Conservation (phyloP, 64 coral and sea anemone genomes). For the Pocillopora verrucosa region DNA sequence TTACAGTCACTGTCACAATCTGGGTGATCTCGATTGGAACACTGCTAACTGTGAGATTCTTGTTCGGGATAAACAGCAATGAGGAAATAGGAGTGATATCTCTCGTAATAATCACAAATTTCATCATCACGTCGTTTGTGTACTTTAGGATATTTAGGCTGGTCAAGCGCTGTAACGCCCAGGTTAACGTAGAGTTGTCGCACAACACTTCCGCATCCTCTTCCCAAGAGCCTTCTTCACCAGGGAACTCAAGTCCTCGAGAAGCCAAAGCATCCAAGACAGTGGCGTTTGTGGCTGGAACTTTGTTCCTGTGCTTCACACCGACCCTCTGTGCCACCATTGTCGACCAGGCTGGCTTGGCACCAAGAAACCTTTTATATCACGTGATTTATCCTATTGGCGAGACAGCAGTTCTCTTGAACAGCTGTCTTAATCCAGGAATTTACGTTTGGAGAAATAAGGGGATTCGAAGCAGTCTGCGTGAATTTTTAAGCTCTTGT, state of each 20-base stretch:
- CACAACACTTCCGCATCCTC: neutral
- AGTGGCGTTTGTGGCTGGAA: slow-evolving; percentile 35
- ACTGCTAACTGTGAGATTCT: slow-evolving; percentile 12
- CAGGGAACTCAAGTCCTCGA: neutral
- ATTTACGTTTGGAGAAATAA: slow-evolving; percentile 47
- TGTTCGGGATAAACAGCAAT: slow-evolving; percentile 46
- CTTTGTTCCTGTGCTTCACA: slow-evolving; percentile 37
- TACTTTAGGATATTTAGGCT: slow-evolving; percentile 45
- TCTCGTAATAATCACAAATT: neutral
- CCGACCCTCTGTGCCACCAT: slow-evolving; percentile 8
- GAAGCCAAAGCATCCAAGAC: slow-evolving; percentile 44
- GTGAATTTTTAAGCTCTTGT: slow-evolving; percentile 18
- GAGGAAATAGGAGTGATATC: slow-evolving; percentile 38
- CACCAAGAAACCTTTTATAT: slow-evolving; percentile 20
- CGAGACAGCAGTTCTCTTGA: slow-evolving; percentile 42
- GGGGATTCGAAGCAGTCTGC: slow-evolving; percentile 11
- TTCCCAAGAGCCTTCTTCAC: neutral
- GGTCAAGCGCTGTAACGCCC: slow-evolving; percentile 16
- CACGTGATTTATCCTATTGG: slow-evolving; percentile 53
- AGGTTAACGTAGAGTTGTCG: neutral
- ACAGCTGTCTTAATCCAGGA: slow-evolving; percentile 31
- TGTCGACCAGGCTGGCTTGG: slow-evolving; percentile 23
- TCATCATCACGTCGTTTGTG: slow-evolving; percentile 23
- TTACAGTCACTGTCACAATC: neutral
- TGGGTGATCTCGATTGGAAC: slow-evolving; percentile 11